A percentile compares a stretch with the other conserved stretches of the same genome.
Evolutionary conservation across 2,888 invertebrate genomes (phyloP).

Genomic region (Apocheima hispidaria): DNA sequence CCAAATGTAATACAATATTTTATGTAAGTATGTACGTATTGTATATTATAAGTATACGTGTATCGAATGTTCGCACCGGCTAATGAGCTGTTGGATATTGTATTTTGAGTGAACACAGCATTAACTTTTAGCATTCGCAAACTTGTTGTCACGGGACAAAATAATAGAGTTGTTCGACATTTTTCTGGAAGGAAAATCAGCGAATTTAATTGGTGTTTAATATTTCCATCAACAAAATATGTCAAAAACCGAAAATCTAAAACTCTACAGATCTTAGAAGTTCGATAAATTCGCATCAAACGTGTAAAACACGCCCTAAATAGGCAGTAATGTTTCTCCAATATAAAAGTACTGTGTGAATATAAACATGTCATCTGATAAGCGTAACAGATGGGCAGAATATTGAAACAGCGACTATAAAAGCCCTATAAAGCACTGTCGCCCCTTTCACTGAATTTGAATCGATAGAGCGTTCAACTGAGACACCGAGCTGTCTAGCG

Average conservation of each 20-base stretch:
- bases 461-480: conserved; percentile 57
- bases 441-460: conserved; percentile 42
- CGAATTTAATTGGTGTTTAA: background rate
- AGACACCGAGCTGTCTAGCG: conserved; percentile 20
- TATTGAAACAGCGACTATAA: conserved; percentile 26
- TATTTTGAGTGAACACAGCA: conserved; percentile 2
- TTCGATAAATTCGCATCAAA: background rate
- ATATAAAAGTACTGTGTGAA: conserved; percentile 10
- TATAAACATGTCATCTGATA: conserved; percentile 20
- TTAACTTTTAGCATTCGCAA: conserved; percentile 5
- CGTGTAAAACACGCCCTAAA: conserved; percentile 4
- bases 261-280: background rate
- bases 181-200: background rate
- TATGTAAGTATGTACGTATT: conserved; percentile 42
- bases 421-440: conserved; percentile 35
- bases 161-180: background rate
- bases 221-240: background rate
- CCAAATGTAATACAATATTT: conserved; percentile 60
- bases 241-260: background rate
- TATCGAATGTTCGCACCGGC: background rate
- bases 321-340: conserved; percentile 12
- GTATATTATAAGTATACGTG: conserved; percentile 2
- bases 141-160: background rate
- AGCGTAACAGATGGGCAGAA: conserved; percentile 17
- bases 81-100: conserved; percentile 22